Evolutionary conservation across 2,888 invertebrate genomes (phyloP).

Genomic region (Deilephila porcellus): DNA sequence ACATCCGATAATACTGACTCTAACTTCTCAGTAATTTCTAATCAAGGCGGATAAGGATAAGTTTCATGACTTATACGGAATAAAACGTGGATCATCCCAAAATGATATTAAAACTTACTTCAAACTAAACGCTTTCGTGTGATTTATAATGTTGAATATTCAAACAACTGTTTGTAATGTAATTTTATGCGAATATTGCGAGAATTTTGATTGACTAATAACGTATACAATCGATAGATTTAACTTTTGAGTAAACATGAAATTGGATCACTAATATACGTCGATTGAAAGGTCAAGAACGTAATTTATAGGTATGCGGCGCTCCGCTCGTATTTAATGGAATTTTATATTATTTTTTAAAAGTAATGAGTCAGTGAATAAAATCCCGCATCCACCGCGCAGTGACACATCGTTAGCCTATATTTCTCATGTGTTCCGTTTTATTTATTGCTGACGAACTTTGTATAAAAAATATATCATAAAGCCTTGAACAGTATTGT

Average conservation of each 20-base stretch:
- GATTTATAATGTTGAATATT: constrained; percentile 2
- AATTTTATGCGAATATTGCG: constrained; percentile 22
- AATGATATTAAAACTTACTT: too few relatives aligned
- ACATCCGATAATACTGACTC: too few relatives aligned
- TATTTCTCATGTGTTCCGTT: neutral
- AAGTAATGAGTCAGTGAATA: constrained; percentile 21
- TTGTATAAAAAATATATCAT: neutral
- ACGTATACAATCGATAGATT: constrained; percentile 2
- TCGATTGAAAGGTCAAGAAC: constrained; percentile 27
- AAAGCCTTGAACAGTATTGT: neutral
- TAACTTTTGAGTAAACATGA: constrained; percentile 24
- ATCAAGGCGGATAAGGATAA: neutral
- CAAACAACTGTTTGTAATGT: constrained; percentile 6
- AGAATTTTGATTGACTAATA: constrained; percentile 25
- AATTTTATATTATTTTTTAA: constrained; percentile 1
- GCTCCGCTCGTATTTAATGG: neutral
- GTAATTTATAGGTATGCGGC: neutral
- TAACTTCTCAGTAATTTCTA: too few relatives aligned
- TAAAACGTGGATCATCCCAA: neutral
- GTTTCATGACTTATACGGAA: neutral
- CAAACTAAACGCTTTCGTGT: neutral
- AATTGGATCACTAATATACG: constrained; percentile 16
- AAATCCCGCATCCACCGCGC: neutral
- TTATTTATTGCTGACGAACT: neutral
- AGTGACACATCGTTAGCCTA: constrained; percentile 19